Base-by-base conservation (phyloP, 2,888 invertebrate species). In the Drosophila suboccidentalis region DNA sequence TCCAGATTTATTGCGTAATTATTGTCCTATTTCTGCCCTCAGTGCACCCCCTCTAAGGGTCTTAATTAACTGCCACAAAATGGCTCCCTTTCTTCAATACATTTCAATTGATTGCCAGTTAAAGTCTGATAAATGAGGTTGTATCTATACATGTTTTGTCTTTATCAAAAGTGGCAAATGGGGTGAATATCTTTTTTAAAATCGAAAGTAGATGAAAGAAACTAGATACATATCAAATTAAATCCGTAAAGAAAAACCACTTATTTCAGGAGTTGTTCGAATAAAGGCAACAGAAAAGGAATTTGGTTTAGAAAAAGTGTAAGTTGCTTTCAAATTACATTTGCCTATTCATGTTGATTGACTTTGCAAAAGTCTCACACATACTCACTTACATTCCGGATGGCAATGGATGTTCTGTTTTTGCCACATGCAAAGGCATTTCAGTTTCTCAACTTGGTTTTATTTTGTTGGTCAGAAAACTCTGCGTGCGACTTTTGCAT, bases 401-500 rank as follows among this genome's bases (percentile, higher is more conserved):
- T 50, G 8, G 13, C 34, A 50, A 50, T 13, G 36, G 36, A 50
- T 34, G 19, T 36, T 50, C 19, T 13, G 41, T 41, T 29, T 41
- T 13, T 41, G 41, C 54, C 36, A 26, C 54, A 41, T 41, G 26
- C 17, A 26, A 39, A 53, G 10, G 38, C 38, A 53, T 53, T 39
- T 38, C 4, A 26, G 19, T 36, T 57, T 46, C 36, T 17, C n/a
- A 46, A 46, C 36, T 36, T 46, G 22, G 1, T 5, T 44, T 19
- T 11, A 19, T 10, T 26, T 15, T 43, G n/a, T 46, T 15, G 38
- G 36, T 49, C 36, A 44, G 17, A 50, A 66, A 58, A 44, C 39
- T 55, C 36, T 77, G 65, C 71, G 58, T 75, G 76, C 58, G 55
- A 47, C 54, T 50, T 58, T 17, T 62, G 62, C 47, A 63, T 63